Percentiles rank a stretch among this genome's conserved stretches.
Evolutionary conservation across 2,888 invertebrate genomes (phyloP).

Genomic region (Folsomia manolachei): DNA sequence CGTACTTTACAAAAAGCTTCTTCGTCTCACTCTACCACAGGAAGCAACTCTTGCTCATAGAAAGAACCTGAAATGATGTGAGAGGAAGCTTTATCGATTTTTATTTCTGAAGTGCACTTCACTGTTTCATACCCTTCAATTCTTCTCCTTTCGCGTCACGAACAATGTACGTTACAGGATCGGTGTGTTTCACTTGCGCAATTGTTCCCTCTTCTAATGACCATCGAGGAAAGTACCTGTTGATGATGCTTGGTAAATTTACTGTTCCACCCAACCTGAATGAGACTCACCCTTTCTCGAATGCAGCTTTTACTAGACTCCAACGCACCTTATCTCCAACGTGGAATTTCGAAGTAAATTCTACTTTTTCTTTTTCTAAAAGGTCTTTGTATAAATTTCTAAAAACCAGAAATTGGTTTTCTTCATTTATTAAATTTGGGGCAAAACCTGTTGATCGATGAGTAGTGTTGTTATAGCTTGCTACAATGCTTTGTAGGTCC

Average conservation of each 20-base stretch:
- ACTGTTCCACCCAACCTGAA: background rate
- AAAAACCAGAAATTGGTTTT: conserved; percentile 1
- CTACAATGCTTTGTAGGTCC: background rate
- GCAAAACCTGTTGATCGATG: background rate
- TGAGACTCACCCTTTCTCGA: conserved; percentile 5
- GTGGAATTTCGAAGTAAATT: background rate
- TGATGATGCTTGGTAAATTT: background rate
- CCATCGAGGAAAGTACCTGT: conserved; percentile 7
- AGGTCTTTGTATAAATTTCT: conserved; percentile 10
- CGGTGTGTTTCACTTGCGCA: background rate
- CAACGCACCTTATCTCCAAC: background rate
- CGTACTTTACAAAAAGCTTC: background rate
- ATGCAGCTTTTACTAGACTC: background rate
- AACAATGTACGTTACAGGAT: conserved; percentile 1
- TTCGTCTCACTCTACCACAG: background rate
- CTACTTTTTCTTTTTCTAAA: background rate
- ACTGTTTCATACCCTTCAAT: no score
- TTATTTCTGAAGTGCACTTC: no score
- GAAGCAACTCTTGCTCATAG: conserved; percentile 7
- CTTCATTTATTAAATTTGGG: conserved; percentile 3
- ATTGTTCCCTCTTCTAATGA: background rate
- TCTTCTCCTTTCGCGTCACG: background rate
- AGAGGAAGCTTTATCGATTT: no score
- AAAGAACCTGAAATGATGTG: conserved; percentile 10
- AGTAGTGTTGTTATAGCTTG: background rate